Base-by-base conservation (phyloP, 1,140 invertebrate species). In the Phymorhynchus buccinoides region DNA sequence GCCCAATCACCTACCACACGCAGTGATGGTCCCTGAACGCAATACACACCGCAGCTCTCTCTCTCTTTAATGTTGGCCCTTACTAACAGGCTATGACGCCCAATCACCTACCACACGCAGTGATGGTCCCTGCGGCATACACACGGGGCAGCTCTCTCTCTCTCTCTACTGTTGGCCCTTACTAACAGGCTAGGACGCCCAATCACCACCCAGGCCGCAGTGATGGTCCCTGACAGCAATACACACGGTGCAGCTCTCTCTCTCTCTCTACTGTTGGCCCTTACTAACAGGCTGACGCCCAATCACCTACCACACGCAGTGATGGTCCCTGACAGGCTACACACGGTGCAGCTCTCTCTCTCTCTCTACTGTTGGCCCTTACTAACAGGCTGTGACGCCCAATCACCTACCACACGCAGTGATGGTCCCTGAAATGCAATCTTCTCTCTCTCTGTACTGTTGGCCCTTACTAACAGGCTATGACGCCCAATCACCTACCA, bases 141-240 rank as follows among this genome's bases (percentile, higher is more conserved):
- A 18, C n/a, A 66, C 62, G 4, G n/a, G 16, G n/a, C 62, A 66
- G n/a, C 62, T 16, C 4, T 66, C 9, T 27, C n/a, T 4, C 4
- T 12, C 22, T 66, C 62, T 27, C 14, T 30, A 27, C 62, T 27
- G 4, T 22, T 52, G 22, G 9, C 48, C 7, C 62, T 16, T 27
- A 66, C 62, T 16, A 7, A 27, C 16, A 66, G 16, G 62, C 4
- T 27, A 48, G 7, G 4, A 4, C 22, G 35, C 37, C 1, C 71
- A 18, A 30, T 35, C 37, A 87, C 86, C 80, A 93, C 95, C 96
- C 96, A 96, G 68, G 96, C 96, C 6, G 94, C 96, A 98, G 93
- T 98, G 97, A 94, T 98, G 97, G 93, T 98, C 97, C 96, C 98
- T 97, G 94, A 71, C 95, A 94, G 87, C 98, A 96, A 90, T 97